Base-by-base conservation (phyloP, 2,888 invertebrate species). In the Sepiola atlantica region DNA sequence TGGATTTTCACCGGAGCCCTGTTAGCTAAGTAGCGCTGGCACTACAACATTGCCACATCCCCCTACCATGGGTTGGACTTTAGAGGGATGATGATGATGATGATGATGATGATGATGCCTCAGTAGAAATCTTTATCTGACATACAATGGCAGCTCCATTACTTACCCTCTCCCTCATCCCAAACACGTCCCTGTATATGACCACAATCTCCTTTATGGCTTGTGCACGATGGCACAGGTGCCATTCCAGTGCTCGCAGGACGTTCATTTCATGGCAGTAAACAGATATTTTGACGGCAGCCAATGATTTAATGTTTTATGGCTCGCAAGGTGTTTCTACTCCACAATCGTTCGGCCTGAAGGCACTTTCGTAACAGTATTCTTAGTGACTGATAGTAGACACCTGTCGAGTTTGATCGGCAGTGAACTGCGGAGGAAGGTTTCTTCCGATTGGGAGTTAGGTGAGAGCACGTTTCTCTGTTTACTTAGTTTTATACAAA, bases 371-470 rank as follows among this genome's bases (percentile, higher is more conserved):
- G n/a, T 77, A 77, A n/a, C 14, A n/a, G n/a, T 32, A 77, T 77
- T 77, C 77, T 77, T 77, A n/a, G 77, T 77, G n/a, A 77, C 77
- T n/a, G n/a, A 77, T 77, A n/a, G 77, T 77, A 77, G 77, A 77
- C 77, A 77, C 77, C 77, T 77, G 77, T n/a, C 77, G 77, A 32
- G 77, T 77, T 77, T 77, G 77, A 77, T 32, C n/a, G 77, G n/a
- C n/a, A 32, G 77, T 77, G 32, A 77, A 77, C 77, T n/a, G n/a
- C 14, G 14, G 3, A 3, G 77, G 18, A 32, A 0, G 14, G 16
- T 45, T 45, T 45, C 45, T 45, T 8, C 45, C 4, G 45, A 4
- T 45, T 8, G 45, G 45, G 45, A n/a, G n/a, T n/a, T 45, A 45
- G 45, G 45, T 45, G 45, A 45, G 45, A 45, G 45, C 45, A 45